phyloP scores from a whole-genome alignment of 2,888 invertebrate species.

The Crioceris asparagi region DNA sequence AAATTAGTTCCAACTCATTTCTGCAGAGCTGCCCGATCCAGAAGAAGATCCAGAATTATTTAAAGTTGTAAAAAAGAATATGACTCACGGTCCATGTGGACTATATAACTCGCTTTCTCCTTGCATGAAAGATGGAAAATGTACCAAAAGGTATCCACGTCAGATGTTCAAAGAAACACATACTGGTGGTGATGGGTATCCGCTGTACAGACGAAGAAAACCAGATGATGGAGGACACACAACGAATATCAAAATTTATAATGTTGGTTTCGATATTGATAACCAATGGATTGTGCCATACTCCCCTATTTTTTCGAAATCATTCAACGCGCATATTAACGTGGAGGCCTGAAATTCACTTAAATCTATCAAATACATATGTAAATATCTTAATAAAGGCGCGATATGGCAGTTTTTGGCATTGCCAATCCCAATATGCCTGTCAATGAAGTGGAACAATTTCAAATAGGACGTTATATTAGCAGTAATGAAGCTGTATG shows the following conservation, averaged over 20 bases:
- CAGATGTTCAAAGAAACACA: conserved; percentile 10
- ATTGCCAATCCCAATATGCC: too few relatives aligned
- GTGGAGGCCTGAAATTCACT: conserved; percentile 3
- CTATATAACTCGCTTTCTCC: not conserved
- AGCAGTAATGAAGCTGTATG: conserved; percentile 23
- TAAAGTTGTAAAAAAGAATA: conserved; percentile 2
- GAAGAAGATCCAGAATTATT: conserved; percentile 1
- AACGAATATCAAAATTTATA: not conserved
- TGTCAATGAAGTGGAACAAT: too few relatives aligned
- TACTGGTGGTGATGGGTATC: conserved; percentile 28
- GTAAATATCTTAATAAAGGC: conserved; percentile 1
- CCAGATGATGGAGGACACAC: conserved; percentile 9
- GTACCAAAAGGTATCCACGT: conserved; percentile 1
- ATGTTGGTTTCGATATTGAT: conserved; percentile 5
- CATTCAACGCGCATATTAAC: conserved; percentile 1
- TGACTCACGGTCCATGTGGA: conserved; percentile 4
- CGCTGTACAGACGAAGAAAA: conserved; percentile 22
- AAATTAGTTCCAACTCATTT: conserved; percentile 8
- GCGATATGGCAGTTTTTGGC: conserved; percentile 5
- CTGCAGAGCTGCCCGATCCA: not conserved
- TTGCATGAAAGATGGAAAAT: conserved; percentile 5
- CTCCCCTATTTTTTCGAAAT: not conserved
- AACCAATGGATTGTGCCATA: not conserved
- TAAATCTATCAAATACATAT: not conserved
- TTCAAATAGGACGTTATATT: too few relatives aligned